Evolutionary conservation across 2,113 vertebrate genomes (phyloP).

Genomic region (Dryoscopus gambensis): DNA sequence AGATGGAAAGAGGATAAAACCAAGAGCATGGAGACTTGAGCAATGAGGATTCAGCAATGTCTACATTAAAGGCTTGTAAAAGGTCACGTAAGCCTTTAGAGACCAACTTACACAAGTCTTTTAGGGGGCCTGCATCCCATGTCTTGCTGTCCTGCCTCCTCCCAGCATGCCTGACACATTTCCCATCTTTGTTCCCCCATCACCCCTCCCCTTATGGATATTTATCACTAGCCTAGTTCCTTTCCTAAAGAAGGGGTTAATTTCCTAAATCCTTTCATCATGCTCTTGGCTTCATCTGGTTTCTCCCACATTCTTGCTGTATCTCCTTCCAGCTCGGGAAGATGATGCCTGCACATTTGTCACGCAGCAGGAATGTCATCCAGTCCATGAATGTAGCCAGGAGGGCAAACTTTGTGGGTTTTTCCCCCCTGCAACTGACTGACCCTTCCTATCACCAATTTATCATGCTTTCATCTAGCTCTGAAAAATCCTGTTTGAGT

Average conservation of each 20-base stretch:
- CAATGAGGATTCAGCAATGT: not conserved
- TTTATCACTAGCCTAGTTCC: not conserved
- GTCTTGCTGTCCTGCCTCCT: not conserved
- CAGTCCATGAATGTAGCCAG: not conserved
- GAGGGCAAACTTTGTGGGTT: not conserved
- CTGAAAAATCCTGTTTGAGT: not conserved
- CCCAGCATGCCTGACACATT: not conserved
- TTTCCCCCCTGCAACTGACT: not conserved
- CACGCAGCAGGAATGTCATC: constrained; percentile 13
- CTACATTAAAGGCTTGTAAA: not conserved
- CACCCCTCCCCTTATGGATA: not conserved
- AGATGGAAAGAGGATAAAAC: not conserved
- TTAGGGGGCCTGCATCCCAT: not conserved
- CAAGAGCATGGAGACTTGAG: not conserved
- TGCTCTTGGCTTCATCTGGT: not conserved
- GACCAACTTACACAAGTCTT: not conserved
- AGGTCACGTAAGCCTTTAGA: not conserved
- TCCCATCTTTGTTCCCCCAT: not conserved
- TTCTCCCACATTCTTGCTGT: not conserved
- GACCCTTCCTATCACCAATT: not conserved
- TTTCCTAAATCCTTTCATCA: not conserved
- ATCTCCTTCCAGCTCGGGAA: not conserved
- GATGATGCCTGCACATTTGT: not conserved
- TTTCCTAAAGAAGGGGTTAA: not conserved
- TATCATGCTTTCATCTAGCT: not conserved